Evolutionary conservation across 2,113 vertebrate species (phyloP).

Genomic region (Ceyx margarethae): DNA sequence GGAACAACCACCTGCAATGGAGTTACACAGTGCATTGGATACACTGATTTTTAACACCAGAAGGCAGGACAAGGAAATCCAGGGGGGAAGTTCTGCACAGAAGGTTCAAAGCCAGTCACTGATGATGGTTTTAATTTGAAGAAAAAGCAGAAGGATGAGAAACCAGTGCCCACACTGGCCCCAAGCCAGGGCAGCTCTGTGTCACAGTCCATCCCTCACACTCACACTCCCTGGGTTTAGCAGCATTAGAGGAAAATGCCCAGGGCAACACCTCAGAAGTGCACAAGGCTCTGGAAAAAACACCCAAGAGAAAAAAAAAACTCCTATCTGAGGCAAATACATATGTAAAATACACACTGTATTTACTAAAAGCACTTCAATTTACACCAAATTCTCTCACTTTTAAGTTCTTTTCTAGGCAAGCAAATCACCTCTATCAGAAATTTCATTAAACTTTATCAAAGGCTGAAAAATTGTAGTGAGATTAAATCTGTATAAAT

Average conservation of each 20-base stretch:
- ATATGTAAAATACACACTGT: background rate
- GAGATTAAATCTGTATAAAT: background rate
- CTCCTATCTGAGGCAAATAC: background rate
- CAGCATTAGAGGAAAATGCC: background rate
- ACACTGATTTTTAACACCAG: background rate
- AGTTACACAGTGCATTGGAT: background rate
- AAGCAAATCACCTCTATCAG: background rate
- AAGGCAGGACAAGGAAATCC: background rate
- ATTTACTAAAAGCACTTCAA: background rate
- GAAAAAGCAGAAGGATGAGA: background rate
- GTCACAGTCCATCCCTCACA: accelerated
- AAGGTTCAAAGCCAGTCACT: background rate
- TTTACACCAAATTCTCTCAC: background rate
- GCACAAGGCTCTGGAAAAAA: background rate
- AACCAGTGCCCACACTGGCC: background rate
- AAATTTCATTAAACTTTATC: background rate
- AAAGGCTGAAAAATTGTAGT: background rate
- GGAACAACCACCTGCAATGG: background rate
- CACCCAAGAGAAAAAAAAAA: background rate
- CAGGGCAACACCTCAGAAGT: background rate
- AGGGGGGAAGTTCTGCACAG: background rate
- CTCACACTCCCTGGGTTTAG: background rate
- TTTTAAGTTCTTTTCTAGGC: background rate
- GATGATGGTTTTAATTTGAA: background rate
- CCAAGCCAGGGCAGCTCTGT: background rate